Base-by-base conservation (phyloP, 2,113 vertebrate genomes). In the Lophius piscatorius region DNA sequence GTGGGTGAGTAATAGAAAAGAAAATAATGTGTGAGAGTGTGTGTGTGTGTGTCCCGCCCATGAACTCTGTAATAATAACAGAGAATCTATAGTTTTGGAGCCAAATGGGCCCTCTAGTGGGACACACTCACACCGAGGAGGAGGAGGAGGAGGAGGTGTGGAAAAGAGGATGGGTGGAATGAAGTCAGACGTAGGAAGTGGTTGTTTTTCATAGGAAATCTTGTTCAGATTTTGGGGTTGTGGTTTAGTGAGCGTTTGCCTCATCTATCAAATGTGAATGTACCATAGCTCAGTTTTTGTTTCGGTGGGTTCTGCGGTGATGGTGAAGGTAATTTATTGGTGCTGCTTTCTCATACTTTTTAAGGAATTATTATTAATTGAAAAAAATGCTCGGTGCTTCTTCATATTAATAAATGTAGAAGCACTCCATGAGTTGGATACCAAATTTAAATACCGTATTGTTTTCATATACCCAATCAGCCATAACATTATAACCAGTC, bases 61-160 rank as follows among this genome's bases (percentile, higher is more conserved):
- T 80, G 77, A 78, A 75, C 70, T 34, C 42, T 52, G 21, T 23
- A 46, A 63, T 56, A 55, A 66, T 59, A 62, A 63, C 48, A 70
- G 18, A 70, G 50, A 17, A 60, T 67, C 2, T 52, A 49, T 50
- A n/a, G n/a, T n/a, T 49, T 62, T 26, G n/a, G 44, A 60, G 52
- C 17, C 42, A 70, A 52, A 33, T 61, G 46, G 35, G 68, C 28
- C 24, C 10, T 48, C 38, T 44, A 56, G 10, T 6, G 48, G 44
- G 65, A 65, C 60, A 49, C 50, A 42, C 44, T 47, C 21, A 29
- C 42, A 36, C 13, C 14, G 29, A 49, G n/a, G 20, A 63, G 9
- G 31, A 45, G 20, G 31, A 46, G 12, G 44, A 38, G 39, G 45
- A 41, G 44, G 24, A 41, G n/a, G n/a, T n/a, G n/a, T 54, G 57